Conservation (phyloP, 2,113 vertebrate genomes). For the Amphiprion ocellaris region DNA sequence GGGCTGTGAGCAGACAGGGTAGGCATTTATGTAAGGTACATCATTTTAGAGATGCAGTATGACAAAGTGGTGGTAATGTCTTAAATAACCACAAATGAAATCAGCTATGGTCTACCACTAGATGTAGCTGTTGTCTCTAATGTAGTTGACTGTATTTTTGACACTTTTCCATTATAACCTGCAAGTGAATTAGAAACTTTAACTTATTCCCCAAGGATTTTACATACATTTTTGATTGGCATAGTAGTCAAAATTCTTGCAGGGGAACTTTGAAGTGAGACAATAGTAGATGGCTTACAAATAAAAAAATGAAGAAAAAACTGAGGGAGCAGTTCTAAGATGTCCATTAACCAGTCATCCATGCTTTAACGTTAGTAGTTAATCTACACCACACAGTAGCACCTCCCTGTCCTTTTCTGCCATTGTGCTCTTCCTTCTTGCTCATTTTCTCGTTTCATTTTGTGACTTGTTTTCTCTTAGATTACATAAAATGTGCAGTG, state of each 20-base stretch:
- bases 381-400: slow-evolving; percentile 24
- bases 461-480: background rate
- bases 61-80: too few species aligned
- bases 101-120: background rate
- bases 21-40: too few species aligned
- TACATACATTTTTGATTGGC: too few species aligned
- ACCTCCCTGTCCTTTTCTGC: slow-evolving; percentile 20
- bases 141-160: too few species aligned
- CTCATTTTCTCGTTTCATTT: background rate
- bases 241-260: background rate
- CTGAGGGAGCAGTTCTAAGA: slow-evolving; percentile 71
- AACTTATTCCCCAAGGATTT: too few species aligned
- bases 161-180: background rate
- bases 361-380: slow-evolving; percentile 23
- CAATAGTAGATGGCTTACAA: background rate
- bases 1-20: too few species aligned
- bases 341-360: slow-evolving; percentile 12
- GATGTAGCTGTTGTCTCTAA: background rate
- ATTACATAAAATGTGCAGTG: background rate
- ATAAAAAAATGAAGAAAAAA: slow-evolving; percentile 80
- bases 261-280: background rate
- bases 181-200: too few species aligned
- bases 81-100: background rate
- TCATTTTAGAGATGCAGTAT: too few species aligned
- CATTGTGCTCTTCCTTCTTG: background rate